Percentiles rank a stretch among this genome's conserved stretches.
Evolutionary conservation across 2,113 vertebrate genomes (phyloP).

Genomic region (Syngnathus floridae): DNA sequence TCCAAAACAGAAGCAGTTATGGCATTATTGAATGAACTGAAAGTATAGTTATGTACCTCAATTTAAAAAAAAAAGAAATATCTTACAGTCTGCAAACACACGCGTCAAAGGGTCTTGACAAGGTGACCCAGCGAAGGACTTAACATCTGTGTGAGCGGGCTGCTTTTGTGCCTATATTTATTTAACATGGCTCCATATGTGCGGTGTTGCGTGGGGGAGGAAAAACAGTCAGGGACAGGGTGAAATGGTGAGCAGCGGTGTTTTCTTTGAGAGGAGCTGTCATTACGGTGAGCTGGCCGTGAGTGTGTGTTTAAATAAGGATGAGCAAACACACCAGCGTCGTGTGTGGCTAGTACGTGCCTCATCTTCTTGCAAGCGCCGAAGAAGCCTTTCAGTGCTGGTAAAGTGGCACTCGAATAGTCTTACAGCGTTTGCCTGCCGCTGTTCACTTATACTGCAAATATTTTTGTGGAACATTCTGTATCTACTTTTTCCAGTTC

Average conservation of each 20-base stretch:
- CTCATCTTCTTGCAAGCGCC: background rate
- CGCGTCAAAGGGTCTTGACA: constrained; percentile 21
- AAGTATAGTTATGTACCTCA: background rate
- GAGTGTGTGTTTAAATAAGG: constrained; percentile 53
- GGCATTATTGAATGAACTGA: background rate
- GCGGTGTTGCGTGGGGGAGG: constrained; percentile 40
- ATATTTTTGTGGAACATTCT: background rate
- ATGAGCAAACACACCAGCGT: constrained; percentile 50
- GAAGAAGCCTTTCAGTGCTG: background rate
- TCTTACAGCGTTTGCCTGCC: background rate
- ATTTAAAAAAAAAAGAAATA: background rate
- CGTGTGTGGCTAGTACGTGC: constrained; percentile 49
- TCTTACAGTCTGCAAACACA: constrained; percentile 7
- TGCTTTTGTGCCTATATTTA: constrained; percentile 53
- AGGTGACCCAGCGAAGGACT: constrained; percentile 37
- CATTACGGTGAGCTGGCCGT: constrained; percentile 53
- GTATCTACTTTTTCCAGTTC: background rate
- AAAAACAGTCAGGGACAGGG: constrained; percentile 29
- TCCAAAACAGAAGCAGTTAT: background rate
- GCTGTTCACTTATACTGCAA: background rate
- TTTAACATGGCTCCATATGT: constrained; percentile 54
- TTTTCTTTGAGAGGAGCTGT: constrained; percentile 58
- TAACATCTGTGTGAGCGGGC: constrained; percentile 28
- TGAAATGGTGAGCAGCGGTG: constrained; percentile 45
- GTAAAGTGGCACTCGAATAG: background rate